Percentiles rank a stretch among this genome's conserved stretches.
phyloP scores from a whole-genome alignment of 2,888 invertebrate genomes.

The Didymodactylos carnosus region DNA sequence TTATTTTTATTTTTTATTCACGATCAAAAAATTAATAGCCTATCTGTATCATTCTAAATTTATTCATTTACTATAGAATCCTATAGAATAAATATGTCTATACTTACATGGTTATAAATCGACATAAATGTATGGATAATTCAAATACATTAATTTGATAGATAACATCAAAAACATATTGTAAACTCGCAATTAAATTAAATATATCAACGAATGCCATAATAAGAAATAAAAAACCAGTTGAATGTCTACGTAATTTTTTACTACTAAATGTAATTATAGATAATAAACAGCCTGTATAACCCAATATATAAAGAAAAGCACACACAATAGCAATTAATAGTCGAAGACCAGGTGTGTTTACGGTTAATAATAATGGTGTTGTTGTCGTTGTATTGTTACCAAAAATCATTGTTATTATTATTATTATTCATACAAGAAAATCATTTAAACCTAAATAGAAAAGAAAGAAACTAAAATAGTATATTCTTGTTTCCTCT shows the following conservation, averaged over 20 bases:
- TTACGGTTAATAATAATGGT: not conserved
- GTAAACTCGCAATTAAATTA: not conserved
- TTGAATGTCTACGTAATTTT: not conserved
- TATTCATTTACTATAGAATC: too few relatives aligned
- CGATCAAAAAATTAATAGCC: too few relatives aligned
- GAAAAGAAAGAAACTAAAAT: too few relatives aligned
- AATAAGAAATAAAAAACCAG: not conserved
- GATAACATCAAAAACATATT: not conserved
- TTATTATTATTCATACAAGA: too few relatives aligned
- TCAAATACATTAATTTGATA: not conserved
- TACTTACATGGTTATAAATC: not conserved
- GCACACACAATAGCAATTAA: not conserved
- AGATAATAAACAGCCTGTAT: not conserved
- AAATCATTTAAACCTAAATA: too few relatives aligned
- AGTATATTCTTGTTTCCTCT: too few relatives aligned
- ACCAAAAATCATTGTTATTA: not conserved
- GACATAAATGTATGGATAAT: not conserved
- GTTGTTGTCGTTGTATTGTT: not conserved
- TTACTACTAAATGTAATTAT: not conserved
- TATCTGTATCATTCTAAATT: too few relatives aligned
- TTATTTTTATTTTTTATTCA: too few relatives aligned
- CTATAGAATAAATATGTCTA: too few relatives aligned
- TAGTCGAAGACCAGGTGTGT: not conserved
- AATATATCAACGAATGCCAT: not conserved
- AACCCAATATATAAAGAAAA: not conserved